Evolutionary conservation across 2,797 vertebrate genomes (phyloP).

Genomic region (Pachyuromys duprasi): DNA sequence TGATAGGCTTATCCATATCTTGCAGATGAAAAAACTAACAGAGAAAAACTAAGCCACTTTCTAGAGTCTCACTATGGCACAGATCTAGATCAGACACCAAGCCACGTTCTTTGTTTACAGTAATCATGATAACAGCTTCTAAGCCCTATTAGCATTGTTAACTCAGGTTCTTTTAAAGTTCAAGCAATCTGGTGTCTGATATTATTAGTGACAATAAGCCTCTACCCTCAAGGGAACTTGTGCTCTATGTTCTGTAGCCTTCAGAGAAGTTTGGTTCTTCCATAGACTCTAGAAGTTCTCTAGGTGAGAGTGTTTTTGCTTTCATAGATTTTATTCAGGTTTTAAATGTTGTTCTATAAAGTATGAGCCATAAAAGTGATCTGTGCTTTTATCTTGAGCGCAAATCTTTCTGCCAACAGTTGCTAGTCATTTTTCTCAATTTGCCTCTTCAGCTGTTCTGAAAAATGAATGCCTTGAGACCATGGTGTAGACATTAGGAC

Average conservation of each 20-base stretch:
- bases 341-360: conserved; percentile 5
- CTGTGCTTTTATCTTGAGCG: not conserved
- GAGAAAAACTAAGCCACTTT: not conserved
- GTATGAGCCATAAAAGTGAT: not conserved
- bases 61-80: not conserved
- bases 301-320: not conserved
- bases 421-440: conserved; percentile 33
- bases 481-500: not conserved
- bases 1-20: not conserved
- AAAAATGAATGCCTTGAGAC: conserved; percentile 29
- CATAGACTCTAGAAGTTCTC: not conserved
- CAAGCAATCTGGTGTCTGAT: not conserved
- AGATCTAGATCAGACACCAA: not conserved
- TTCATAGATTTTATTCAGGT: not conserved
- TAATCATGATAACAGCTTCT: not conserved
- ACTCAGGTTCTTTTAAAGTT: not conserved
- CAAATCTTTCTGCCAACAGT: conserved; percentile 26
- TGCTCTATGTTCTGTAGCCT: not conserved
- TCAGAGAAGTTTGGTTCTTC: not conserved
- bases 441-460: not conserved
- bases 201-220: not conserved
- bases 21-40: not conserved
- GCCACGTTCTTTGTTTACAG: conserved; percentile 7
- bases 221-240: not conserved
- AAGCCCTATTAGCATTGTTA: not conserved